Percentiles rank a stretch among this genome's conserved stretches.
These are phyloP conservation scores for Tipula unca DNA, from an alignment of 2,888 invertebrate genomes.

Conservation along the genomic window DNA sequence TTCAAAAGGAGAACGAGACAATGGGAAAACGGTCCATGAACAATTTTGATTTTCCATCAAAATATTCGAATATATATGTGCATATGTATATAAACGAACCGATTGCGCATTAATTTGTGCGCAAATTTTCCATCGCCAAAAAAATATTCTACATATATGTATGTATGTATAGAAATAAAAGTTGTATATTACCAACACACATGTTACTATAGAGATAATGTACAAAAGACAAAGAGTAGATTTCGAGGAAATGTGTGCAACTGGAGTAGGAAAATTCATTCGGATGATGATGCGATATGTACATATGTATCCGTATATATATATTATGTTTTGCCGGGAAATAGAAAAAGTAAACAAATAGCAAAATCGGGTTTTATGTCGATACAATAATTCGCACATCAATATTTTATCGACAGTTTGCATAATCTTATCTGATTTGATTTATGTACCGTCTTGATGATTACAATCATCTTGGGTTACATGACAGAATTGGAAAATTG, in stretches of 20 bases:
- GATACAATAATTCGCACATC: not conserved
- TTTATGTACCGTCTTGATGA: not conserved
- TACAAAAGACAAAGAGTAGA: not conserved
- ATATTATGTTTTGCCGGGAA: not conserved
- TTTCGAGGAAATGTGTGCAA: not conserved
- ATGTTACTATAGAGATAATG: not conserved
- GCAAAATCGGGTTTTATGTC: not conserved
- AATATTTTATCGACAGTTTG: not conserved
- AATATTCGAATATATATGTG: not conserved
- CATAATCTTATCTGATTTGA: not conserved
- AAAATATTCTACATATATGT: not conserved
- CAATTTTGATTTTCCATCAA: not conserved
- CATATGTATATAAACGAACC: not conserved
- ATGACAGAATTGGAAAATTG: not conserved
- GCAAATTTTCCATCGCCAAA: not conserved
- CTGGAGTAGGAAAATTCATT: not conserved
- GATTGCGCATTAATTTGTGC: not conserved
- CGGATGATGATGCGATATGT: not conserved
- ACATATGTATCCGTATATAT: too few relatives aligned
- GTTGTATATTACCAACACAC: not conserved
- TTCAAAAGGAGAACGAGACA: not conserved
- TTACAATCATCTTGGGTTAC: not conserved
- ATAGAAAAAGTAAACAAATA: not conserved
- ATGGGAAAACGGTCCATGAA: not conserved
- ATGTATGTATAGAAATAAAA: not conserved